Conservation (phyloP, 2,888 invertebrate species). For the Melikaiella ostensackeni region DNA sequence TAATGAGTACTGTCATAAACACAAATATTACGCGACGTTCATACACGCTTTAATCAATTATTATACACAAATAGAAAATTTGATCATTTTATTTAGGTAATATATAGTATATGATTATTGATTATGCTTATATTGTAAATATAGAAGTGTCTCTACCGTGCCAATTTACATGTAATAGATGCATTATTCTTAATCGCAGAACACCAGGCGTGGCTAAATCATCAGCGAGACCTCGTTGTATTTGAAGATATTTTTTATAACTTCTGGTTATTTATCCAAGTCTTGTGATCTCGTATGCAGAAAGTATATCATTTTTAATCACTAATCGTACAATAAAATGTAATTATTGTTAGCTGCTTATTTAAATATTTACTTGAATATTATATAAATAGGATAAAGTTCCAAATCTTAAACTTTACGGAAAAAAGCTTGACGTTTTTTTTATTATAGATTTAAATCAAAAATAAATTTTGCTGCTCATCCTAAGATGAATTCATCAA, state of each 20-base stretch:
- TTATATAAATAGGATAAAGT: neutral
- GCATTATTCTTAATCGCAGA: conserved; percentile 1
- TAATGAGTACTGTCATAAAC: neutral
- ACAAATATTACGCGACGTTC: neutral
- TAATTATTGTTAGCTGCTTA: neutral
- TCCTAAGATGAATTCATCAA: no score
- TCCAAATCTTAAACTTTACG: neutral
- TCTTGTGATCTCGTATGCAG: neutral
- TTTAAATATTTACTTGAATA: neutral
- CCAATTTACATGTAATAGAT: conserved; percentile 23
- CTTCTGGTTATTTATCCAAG: conserved; percentile 20
- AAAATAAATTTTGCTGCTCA: no score
- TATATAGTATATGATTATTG: conserved; percentile 5
- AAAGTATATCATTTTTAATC: conserved; percentile 13
- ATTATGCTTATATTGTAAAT: conserved; percentile 36
- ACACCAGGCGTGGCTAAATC: conserved; percentile 13
- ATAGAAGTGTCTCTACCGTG: conserved; percentile 14
- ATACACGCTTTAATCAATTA: conserved; percentile 24
- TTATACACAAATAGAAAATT: neutral
- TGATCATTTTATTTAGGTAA: conserved; percentile 5
- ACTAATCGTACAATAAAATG: conserved; percentile 25
- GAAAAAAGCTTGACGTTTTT: neutral
- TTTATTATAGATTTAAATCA: no score
- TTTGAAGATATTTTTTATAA: conserved; percentile 23
- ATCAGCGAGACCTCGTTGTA: neutral